Base-by-base conservation (phyloP, 2,888 invertebrate genomes). In the Leptopilina syphax region DNA sequence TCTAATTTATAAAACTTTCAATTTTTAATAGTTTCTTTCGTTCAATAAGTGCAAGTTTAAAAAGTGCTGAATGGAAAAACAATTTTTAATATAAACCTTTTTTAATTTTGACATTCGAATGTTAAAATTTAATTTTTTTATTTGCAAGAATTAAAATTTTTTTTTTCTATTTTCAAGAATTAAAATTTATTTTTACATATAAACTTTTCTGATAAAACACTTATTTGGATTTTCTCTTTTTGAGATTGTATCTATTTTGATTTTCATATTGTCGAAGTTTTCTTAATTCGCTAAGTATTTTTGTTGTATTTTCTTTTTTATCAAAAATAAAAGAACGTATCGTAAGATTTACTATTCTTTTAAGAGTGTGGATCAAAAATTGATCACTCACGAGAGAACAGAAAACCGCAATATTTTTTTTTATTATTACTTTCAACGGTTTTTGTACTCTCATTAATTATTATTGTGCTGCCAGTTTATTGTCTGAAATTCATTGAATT, bases 391-490 rank as follows among this genome's bases (percentile, higher is more conserved):
- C 27, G 27, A 77, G 78, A 79, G 57, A 73, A 34, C 34, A 60
- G 57, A n/a, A 73, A 73, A 73, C 73, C 73, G 73, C 73, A 57
- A 60, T 73, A 41, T 60, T 73, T 50, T 44, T 44, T 44, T 44
- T 44, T 44, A 7, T 44, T 44, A 44, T 44, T 73, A 73, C 73
- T 73, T 73, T 73, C 73, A 41, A 60, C 73, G 73, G 41, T 73
- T 73, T 57, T 60, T 34, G 41, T 57, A 41, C n/a, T 57, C 54
- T 73, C 57, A 9, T 60, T 9, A 54, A 8, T 66, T 27, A 9
- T 50, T 77, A 77, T 79, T 77, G 8, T 80, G 78, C 9, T 65
- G 34, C 77, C 10, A 50, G 9, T 79, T 84, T 86, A 85, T 86
- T 85, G 85, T 85, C 83, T 67, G 77, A 80, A 78, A 34, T 77